A percentile compares a stretch with the other conserved stretches of the same genome.
Conservation (phyloP, 1,140 invertebrate genomes). For the Oreohelix idahoensis region DNA sequence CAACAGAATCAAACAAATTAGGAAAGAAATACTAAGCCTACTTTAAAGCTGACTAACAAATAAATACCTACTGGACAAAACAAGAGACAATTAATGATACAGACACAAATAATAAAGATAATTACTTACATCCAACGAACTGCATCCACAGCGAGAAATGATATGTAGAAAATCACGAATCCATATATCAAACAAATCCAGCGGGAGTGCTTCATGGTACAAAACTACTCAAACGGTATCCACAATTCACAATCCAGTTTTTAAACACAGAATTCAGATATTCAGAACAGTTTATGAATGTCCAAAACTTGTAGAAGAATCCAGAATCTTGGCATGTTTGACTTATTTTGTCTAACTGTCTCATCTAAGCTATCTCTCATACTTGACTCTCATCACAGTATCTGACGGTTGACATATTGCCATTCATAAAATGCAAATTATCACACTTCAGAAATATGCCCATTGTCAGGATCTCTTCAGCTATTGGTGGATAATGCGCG, state of each 20-base stretch:
- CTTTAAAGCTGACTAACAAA: no score
- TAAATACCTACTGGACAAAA: no score
- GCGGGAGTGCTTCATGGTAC: conserved; percentile 17
- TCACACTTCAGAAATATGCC: conserved; percentile 4
- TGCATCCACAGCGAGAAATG: conserved; percentile 15
- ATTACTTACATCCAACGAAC: conserved; percentile 35
- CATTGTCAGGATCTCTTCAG: neutral
- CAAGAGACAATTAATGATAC: no score
- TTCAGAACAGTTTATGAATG: neutral
- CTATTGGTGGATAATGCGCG: neutral
- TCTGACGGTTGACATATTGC: neutral
- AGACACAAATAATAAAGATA: neutral
- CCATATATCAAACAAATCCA: conserved; percentile 25
- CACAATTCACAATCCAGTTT: neutral
- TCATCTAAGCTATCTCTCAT: neutral
- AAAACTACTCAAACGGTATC: neutral
- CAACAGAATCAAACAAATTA: no score
- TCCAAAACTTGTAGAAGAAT: neutral
- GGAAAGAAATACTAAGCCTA: no score
- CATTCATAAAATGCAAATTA: neutral
- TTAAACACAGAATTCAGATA: neutral
- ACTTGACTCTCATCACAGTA: neutral
- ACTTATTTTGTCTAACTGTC: neutral
- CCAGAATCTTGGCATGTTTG: neutral
- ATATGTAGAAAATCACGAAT: conserved; percentile 4